Percentiles rank a stretch among this genome's conserved stretches.
phyloP scores from a whole-genome alignment of 2,888 invertebrate species.

The Amphiduros pacificus region DNA sequence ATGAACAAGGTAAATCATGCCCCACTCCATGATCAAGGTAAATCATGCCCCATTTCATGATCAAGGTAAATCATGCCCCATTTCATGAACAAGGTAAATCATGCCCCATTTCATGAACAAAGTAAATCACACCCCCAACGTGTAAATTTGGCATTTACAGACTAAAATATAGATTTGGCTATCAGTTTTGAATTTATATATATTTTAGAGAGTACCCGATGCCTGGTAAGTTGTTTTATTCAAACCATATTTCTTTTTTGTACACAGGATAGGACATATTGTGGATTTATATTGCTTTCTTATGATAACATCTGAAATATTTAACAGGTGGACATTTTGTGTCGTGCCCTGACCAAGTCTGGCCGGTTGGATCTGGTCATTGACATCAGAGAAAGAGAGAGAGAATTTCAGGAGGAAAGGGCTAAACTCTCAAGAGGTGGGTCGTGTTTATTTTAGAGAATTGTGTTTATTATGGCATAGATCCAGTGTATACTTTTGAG shows the following conservation, averaged over 20 bases:
- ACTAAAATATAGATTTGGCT: no score
- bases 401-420: conserved; percentile 36
- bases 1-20: conserved; percentile 50
- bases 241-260: no score
- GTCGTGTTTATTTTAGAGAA: neutral
- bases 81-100: conserved; percentile 47
- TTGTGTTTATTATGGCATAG: neutral
- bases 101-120: no score
- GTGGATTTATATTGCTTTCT: neutral
- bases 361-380: conserved; percentile 44
- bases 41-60: conserved; percentile 41
- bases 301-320: neutral
- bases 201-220: no score
- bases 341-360: conserved; percentile 35
- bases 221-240: no score
- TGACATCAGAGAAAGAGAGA: conserved; percentile 39
- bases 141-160: no score
- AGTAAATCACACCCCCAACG: no score
- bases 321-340: conserved; percentile 44
- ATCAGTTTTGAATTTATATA: neutral
- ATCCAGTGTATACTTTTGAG: no score
- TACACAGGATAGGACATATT: no score
- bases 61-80: conserved; percentile 51
- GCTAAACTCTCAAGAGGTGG: conserved; percentile 38
- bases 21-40: conserved; percentile 49